Evolutionary conservation across 2,113 vertebrate genomes (phyloP), one percentile per base, ranked within the genome.

Genomic region (Piprites chloris): DNA sequence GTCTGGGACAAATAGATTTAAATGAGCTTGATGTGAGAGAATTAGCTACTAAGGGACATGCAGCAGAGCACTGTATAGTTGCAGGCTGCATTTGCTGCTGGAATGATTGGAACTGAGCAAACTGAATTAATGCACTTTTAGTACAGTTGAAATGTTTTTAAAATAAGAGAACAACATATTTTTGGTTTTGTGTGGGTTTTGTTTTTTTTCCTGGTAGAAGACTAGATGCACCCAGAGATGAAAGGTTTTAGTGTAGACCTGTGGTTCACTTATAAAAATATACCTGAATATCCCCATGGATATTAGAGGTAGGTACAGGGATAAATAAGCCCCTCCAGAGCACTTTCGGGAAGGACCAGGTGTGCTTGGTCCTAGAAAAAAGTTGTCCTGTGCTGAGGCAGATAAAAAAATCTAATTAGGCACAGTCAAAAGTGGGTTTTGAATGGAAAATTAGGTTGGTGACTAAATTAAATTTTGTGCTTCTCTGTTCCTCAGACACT

Each of bases 1-100:
- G 81, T 86, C 80, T 93, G 72, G 84, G 90, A 95, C 82, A 94
- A 92, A 93, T 95, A 95, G 94, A 88, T 91, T 92, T 91, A 96
- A 97, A 96, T 92, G 74, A 93, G 76, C 83, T 79, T 89, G 79
- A 82, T 87, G 88, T 89, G 88, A 88, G 75, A 81, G 49, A 85
- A 85, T 83, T 95, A 81, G 87, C 86, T 95, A 97, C 89, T 93
- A 78, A 84, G 85, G 85, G 44, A 93, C 67, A 73, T n/a, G 63
- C 56, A 94, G 44, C 26, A 49, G 80, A 78, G 28, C 30, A 24
- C 37, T 65, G 35, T 69, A 5, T 41, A 63, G 58, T 72, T 4
- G 4, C 35, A 53, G 30, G 65, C 88, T 77, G 33, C 67, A 12
- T 68, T 61, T 68, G 32, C 30, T 93, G 41, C 46, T 47, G 32